phyloP scores from a whole-genome alignment of 1,140 invertebrate species.

The Cydia fagiglandana region DNA sequence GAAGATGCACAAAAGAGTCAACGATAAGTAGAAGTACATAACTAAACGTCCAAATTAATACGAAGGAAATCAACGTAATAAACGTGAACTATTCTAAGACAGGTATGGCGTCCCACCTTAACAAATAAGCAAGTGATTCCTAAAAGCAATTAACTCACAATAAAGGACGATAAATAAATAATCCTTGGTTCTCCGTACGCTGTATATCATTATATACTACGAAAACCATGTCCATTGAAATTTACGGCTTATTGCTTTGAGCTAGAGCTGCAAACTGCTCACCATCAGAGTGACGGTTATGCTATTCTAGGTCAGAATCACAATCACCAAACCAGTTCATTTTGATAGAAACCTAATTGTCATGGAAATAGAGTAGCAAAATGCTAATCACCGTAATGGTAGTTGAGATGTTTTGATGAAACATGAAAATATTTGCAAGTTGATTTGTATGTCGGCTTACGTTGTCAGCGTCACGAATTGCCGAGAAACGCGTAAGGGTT shows the following conservation, averaged over 20 bases:
- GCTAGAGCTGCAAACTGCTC: neutral
- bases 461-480: conserved; percentile 8
- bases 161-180: conserved; percentile 7
- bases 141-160: conserved; percentile 23
- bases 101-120: neutral
- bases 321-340: neutral
- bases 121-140: conserved; percentile 1
- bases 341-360: neutral
- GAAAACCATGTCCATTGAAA: neutral
- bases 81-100: neutral
- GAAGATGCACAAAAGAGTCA: neutral
- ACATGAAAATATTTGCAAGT: conserved; percentile 2
- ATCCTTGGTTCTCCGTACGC: neutral
- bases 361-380: neutral
- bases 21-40: too few species aligned
- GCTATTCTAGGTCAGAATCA: neutral
- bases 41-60: neutral
- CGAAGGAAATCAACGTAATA: neutral
- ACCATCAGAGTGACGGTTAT: neutral
- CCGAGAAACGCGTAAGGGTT: conserved; percentile 6
- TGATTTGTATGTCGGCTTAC: conserved; percentile 25
- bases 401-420: neutral
- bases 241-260: neutral
- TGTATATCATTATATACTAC: neutral
- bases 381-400: neutral